phyloP scores from a whole-genome alignment of 2,113 vertebrate genomes.

The Candoia aspera region DNA sequence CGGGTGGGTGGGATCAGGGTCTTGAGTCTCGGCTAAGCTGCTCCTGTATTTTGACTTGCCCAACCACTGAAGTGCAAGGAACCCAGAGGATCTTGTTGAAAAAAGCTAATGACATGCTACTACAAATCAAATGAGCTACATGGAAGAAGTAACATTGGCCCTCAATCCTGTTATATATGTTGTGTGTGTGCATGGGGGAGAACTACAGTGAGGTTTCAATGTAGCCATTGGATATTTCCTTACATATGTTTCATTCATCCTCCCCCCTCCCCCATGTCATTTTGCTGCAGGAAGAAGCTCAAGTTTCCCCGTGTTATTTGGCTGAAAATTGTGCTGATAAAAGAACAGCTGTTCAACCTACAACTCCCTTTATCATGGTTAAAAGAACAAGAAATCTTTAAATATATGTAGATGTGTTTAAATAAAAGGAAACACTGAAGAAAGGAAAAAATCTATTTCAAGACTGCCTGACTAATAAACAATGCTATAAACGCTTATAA shows the following conservation, averaged over 20 bases:
- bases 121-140: slow-evolving; percentile 65
- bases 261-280: not conserved
- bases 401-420: slow-evolving; percentile 33
- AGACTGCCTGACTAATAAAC: slow-evolving; percentile 8
- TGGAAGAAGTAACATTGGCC: slow-evolving; percentile 62
- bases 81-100: slow-evolving; percentile 54
- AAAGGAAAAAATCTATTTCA: not conserved
- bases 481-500: not conserved
- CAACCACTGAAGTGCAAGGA: slow-evolving; percentile 54
- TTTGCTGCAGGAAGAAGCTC: slow-evolving; percentile 31
- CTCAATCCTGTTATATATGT: slow-evolving; percentile 70
- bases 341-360: not conserved
- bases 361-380: slow-evolving; percentile 14
- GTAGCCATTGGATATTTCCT: slow-evolving; percentile 68
- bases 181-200: slow-evolving; percentile 17
- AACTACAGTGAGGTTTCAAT: slow-evolving; percentile 64
- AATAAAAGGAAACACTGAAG: slow-evolving; percentile 25
- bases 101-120: slow-evolving; percentile 64
- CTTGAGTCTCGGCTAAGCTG: slow-evolving; percentile 47
- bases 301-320: slow-evolving; percentile 10
- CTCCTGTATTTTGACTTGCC: slow-evolving; percentile 54
- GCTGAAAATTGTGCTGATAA: slow-evolving; percentile 42
- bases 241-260: not conserved
- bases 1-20: slow-evolving; percentile 48
- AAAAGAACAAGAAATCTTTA: slow-evolving; percentile 36